Base-by-base conservation (phyloP, 2,113 vertebrate genomes). In the Tapirus terrestris region DNA sequence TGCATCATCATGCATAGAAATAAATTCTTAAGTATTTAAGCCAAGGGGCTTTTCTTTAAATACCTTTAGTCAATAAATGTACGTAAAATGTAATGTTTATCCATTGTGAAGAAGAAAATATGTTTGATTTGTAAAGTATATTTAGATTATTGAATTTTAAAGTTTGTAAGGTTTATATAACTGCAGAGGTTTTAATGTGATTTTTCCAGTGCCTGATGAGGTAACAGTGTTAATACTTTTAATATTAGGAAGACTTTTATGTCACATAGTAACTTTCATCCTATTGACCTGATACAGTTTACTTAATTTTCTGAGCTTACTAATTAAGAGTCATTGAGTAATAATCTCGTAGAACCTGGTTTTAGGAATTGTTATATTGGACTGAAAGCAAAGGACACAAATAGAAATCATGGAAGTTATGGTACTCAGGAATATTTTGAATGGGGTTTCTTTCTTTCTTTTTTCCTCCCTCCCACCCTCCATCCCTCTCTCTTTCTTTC, bases 141-240 rank as follows among this genome's bases (percentile, higher is more conserved):
- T 92, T 85, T 70, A 89, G 7, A 43, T 90, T 72, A 75, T n/a
- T 97, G 70, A 75, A 95, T 96, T 96, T 89, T 68, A 79, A 90
- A 90, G 3, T 94, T 82, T 81, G 7, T 60, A 84, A 63, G 82
- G 33, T 86, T 83, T 77, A 31, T 73, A 17, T 93, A 94, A 83
- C 14, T 82, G 33, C 6, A 39, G 43, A 51, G 25, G 1, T 93
- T 93, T 91, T 96, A 72, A 96, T 68, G 14, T 96, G 27, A 81
- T 89, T 91, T 97, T 95, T 58, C 65, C 23, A 87, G 53, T 58
- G 36, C 16, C 43, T 93, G 56, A 36, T 93, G 58, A 96, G 36
- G 18, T 80, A 68, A 67, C 14, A 61, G 16, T 70, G 45, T 75
- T 85, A 92, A 83, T 93, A 88, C n/a, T 29, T 95, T 86, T 90